phyloP scores from a whole-genome alignment of 2,888 invertebrate genomes.

The Proisotoma minuta region DNA sequence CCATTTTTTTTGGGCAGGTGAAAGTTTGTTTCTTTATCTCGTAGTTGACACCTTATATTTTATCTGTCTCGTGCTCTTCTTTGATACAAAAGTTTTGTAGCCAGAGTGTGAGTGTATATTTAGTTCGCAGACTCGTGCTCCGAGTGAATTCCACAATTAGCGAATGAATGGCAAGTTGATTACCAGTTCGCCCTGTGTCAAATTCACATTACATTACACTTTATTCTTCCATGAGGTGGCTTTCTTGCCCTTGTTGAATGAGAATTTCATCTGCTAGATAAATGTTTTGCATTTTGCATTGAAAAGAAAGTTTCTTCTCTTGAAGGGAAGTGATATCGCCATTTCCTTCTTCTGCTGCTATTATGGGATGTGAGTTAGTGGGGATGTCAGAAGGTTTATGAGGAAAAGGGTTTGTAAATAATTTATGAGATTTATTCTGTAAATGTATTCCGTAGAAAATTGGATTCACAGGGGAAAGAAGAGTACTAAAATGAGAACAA shows the following conservation, averaged over 20 bases:
- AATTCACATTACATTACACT: no score
- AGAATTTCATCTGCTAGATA: not conserved
- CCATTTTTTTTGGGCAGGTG: no score
- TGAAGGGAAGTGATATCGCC: not conserved
- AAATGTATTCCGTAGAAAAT: slow-evolving; percentile 22
- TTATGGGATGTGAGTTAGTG: slow-evolving; percentile 8
- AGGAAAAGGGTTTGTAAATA: slow-evolving; percentile 22
- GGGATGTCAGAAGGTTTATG: slow-evolving; percentile 12
- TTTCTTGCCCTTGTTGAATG: not conserved
- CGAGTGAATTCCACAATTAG: slow-evolving; percentile 5
- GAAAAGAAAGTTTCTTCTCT: no score
- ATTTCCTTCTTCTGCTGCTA: not conserved
- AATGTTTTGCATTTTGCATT: not conserved
- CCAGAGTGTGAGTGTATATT: no score
- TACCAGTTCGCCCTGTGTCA: slow-evolving; percentile 5
- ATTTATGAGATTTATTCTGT: slow-evolving; percentile 32
- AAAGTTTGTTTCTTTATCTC: no score
- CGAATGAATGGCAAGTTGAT: slow-evolving; percentile 13
- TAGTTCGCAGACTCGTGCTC: no score
- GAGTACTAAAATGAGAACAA: slow-evolving; percentile 7
- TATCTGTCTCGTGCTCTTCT: no score
- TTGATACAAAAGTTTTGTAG: no score
- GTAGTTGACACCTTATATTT: no score
- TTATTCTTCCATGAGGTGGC: no score
- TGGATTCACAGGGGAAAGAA: slow-evolving; percentile 14